Conservation (phyloP, 2,888 invertebrate species). For the Cantharis flavilabris region DNA sequence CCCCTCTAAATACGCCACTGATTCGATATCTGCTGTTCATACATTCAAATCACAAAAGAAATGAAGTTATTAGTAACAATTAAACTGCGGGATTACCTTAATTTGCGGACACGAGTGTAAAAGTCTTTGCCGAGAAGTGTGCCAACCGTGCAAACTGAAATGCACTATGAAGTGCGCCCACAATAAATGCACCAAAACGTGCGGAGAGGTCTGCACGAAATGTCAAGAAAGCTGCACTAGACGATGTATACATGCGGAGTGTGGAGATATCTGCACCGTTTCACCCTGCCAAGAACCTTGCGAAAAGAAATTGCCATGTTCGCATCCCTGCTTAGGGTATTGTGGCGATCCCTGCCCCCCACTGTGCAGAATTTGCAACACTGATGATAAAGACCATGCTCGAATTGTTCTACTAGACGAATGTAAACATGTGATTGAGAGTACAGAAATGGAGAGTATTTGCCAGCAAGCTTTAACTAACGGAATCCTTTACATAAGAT, state of each 20-base stretch:
- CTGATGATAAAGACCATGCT: conserved; percentile 61
- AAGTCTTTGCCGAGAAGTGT: conserved; percentile 61
- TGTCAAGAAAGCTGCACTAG: conserved; percentile 49
- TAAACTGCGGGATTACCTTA: conserved; percentile 61
- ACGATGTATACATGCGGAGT: conserved; percentile 58
- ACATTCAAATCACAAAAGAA: too few relatives aligned
- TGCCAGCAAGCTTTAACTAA: conserved; percentile 12
- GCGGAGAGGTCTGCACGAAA: conserved; percentile 53
- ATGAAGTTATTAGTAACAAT: too few relatives aligned
- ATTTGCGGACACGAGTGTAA: conserved; percentile 68
- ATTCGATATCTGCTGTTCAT: too few relatives aligned
- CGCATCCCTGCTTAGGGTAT: conserved; percentile 69
- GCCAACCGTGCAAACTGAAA: conserved; percentile 60
- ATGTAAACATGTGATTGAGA: conserved; percentile 59
- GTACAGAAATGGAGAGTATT: conserved; percentile 53
- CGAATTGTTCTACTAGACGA: conserved; percentile 61
- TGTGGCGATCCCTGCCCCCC: conserved; percentile 74
- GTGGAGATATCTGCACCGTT: conserved; percentile 57
- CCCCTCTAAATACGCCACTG: too few relatives aligned
- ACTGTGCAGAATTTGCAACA: conserved; percentile 63
- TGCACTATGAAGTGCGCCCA: conserved; percentile 61
- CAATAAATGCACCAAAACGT: conserved; percentile 56
- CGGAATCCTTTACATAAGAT: neutral
- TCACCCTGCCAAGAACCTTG: conserved; percentile 58
- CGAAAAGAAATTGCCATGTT: conserved; percentile 55